Evolutionary conservation across 2,888 invertebrate genomes (phyloP).

Genomic region (Patella depressa): DNA sequence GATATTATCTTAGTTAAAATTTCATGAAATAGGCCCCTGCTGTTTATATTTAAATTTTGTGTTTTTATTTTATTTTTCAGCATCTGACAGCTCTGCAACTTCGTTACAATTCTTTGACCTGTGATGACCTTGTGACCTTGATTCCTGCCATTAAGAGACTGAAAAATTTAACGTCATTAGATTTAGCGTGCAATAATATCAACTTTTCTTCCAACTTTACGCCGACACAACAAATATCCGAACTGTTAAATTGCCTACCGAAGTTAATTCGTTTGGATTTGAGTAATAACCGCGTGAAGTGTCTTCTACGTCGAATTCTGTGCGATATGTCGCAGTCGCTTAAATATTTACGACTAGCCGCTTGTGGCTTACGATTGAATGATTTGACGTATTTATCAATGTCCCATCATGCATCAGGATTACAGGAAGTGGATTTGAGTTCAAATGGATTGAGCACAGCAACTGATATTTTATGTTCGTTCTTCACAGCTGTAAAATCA

Average conservation of each 20-base stretch:
- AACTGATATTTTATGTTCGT: conserved; percentile 32
- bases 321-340: conserved; percentile 47
- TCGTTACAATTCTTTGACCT: conserved; percentile 63
- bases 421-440: conserved; percentile 63
- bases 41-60: too few species aligned
- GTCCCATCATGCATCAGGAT: conserved; percentile 51
- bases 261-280: conserved; percentile 60
- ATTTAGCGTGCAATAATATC: conserved; percentile 66
- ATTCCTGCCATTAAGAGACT: conserved; percentile 54
- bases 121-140: conserved; percentile 54
- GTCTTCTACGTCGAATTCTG: conserved; percentile 53
- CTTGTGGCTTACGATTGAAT: conserved; percentile 54
- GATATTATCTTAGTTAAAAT: too few species aligned
- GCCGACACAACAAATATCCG: conserved; percentile 43
- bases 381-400: conserved; percentile 57
- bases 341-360: conserved; percentile 58
- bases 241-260: conserved; percentile 47
- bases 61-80: conserved; percentile 41
- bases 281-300: conserved; percentile 63
- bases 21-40: too few species aligned
- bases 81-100: conserved; percentile 58
- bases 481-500: conserved; percentile 39
- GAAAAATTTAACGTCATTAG: conserved; percentile 60
- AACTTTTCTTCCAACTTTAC: conserved; percentile 48
- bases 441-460: conserved; percentile 53